phyloP scores from a whole-genome alignment of 2,888 invertebrate genomes.

The Xanthorhoe spadicearia region DNA sequence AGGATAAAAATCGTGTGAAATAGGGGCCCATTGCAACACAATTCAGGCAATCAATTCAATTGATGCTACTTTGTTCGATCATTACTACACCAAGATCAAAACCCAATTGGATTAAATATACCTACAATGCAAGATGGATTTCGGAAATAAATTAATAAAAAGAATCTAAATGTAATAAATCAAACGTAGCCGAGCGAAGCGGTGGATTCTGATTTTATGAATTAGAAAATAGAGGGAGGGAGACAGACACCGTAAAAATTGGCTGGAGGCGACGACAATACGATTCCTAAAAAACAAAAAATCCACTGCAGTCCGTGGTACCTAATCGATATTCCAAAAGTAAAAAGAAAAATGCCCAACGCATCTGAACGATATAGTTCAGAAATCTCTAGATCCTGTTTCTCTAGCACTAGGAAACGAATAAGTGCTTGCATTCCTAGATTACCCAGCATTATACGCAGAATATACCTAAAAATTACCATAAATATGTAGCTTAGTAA shows the following conservation, averaged over 20 bases:
- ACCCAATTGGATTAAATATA: constrained; percentile 23
- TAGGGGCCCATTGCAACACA: constrained; percentile 30
- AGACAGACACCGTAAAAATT: background rate
- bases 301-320: background rate
- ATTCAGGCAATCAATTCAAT: constrained; percentile 31
- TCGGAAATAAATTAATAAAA: constrained; percentile 24
- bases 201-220: constrained; percentile 22
- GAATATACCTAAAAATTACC: constrained; percentile 11
- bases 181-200: constrained; percentile 10
- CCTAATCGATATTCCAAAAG: background rate
- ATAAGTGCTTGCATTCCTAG: background rate
- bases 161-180: constrained; percentile 21
- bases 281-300: background rate
- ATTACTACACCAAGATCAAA: constrained; percentile 17
- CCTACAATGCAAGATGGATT: constrained; percentile 25
- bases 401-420: background rate
- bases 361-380: background rate
- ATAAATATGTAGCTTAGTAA: constrained; percentile 17
- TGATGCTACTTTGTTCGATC: constrained; percentile 21
- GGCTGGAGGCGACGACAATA: background rate
- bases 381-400: background rate
- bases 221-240: background rate
- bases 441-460: background rate
- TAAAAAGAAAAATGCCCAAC: background rate
- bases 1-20: constrained; percentile 6